Evolutionary conservation across 2,113 vertebrate species (phyloP), one percentile per base, ranked within the genome.

Genomic region (Syrrhaptes paradoxus): DNA sequence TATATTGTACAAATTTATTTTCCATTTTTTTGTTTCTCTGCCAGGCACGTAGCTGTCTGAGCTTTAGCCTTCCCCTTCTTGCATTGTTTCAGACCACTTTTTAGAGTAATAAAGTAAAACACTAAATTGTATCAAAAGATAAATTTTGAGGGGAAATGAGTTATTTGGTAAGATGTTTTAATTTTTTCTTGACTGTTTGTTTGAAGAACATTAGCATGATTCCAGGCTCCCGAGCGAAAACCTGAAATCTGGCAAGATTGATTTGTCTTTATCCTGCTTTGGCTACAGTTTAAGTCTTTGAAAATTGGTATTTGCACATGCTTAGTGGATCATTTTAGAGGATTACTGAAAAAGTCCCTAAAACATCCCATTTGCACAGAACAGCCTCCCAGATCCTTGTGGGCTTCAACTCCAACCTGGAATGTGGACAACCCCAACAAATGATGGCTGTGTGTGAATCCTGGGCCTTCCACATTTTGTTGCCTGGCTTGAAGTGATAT

Each of bases 261-360:
- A 82, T 45, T 80, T 88, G 52, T 41, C 57, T 84, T 81, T 78
- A 48, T 36, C 93, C 79, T 88, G 24, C 54, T 85, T 89, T 91
- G 87, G 43, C 54, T 85, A 45, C 0, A 1, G 29, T 65, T 68
- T 22, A 84, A 48, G 45, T 3, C 34, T 80, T 85, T 67, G 90
- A 77, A 90, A 90, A 62, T 1, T 17, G 55, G 49, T 87, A 76
- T 91, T 95, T 96, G 36, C 77, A 57, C 34, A 16, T 49, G 52
- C 83, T 89, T 86, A 85, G 38, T 45, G 49, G 55, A 80, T 83
- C 29, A 48, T 84, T 95, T 94, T 49, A 91, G 82, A 83, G 59
- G 43, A 20, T 95, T 93, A 95, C 34, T 78, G 57, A 29, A 86
- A 92, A 93, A 95, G 14, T 67, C 67, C 70, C 82, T 86, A 63